Evolutionary conservation across 2,797 vertebrate genomes (phyloP), one percentile per base, ranked within the genome.

Genomic region (Capromys pilorides): DNA sequence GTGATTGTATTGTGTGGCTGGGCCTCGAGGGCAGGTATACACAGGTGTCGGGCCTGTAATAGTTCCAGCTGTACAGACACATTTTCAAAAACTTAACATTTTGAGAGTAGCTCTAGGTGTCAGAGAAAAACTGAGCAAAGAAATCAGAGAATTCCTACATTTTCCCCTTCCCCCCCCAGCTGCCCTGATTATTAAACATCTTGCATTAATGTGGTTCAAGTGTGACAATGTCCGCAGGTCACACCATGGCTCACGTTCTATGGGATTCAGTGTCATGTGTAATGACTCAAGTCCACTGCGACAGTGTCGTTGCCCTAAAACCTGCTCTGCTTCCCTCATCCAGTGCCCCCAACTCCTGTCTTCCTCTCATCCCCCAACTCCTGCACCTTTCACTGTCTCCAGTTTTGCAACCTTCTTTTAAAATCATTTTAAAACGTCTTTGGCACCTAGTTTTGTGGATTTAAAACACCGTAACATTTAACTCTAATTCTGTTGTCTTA

Each of bases 171-270:
- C 6, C 33, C 28, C 11, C 11, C 41, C 18, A 6, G 7, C 59
- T 93, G 31, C 36, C 54, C 62, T 21, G 9, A 2, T 69, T 62
- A 45, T 7, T 36, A 73, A 57, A 26, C 41, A 14, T 12, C 69
- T 2, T 54, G 24, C 54, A 0, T 14, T 18, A n/a, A 7, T 18
- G 14, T 18, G 19, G 19, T 3, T 8, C 26, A 2, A 39, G 8
- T 61, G 49, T 33, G 4, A 59, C 18, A 45, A 11, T 49, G 18
- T 51, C 22, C 18, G 28, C 5, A 12, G 64, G 39, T 66, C 14
- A 49, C 54, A 36, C 28, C 9, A 64, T 26, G 66, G 22, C 28
- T 9, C 4, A 18, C 10, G 9, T 28, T 31, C 64, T 61, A 14
- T 36, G 31, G 87, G 24, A 39, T 1, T 2, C 19, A 36, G 59